Evolutionary conservation across 2,888 invertebrate species (phyloP).

Genomic region (Clepsis dumicolana): DNA sequence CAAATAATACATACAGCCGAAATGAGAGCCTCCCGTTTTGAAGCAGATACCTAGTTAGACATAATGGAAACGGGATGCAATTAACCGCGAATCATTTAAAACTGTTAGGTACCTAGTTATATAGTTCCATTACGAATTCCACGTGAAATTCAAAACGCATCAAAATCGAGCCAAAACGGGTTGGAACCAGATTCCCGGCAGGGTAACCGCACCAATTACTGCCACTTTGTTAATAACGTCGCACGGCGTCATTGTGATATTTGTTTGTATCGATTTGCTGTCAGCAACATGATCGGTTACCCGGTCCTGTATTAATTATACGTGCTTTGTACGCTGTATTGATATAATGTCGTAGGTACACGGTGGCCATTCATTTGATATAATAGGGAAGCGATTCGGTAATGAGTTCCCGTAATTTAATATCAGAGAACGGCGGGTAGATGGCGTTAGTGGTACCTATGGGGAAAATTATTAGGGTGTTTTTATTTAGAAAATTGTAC

Average conservation of each 20-base stretch:
- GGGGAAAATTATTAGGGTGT: not conserved
- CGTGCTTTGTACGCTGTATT: slow-evolving; percentile 38
- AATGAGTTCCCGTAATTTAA: slow-evolving; percentile 35
- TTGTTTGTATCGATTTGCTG: slow-evolving; percentile 36
- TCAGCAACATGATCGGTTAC: slow-evolving; percentile 39
- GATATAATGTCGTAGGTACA: slow-evolving; percentile 41
- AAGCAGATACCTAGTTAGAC: too few relatives aligned
- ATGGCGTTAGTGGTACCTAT: slow-evolving; percentile 4
- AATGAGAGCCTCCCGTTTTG: too few relatives aligned
- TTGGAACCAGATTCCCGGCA: slow-evolving; percentile 2
- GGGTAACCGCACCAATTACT: slow-evolving; percentile 38
- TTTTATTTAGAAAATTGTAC: not conserved
- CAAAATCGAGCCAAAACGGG: not conserved
- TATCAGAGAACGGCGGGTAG: slow-evolving; percentile 15
- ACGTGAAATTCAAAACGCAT: not conserved
- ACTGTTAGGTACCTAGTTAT: too few relatives aligned
- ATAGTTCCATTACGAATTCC: not conserved
- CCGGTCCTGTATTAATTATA: slow-evolving; percentile 41
- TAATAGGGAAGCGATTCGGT: slow-evolving; percentile 31
- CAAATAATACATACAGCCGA: too few relatives aligned
- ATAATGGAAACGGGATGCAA: too few relatives aligned
- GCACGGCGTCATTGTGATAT: slow-evolving; percentile 35
- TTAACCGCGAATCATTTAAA: too few relatives aligned
- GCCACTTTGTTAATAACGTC: slow-evolving; percentile 39
- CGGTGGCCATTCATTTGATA: slow-evolving; percentile 38